Base-by-base conservation (phyloP, 2,888 invertebrate genomes). In the Herminia tarsipennalis region DNA sequence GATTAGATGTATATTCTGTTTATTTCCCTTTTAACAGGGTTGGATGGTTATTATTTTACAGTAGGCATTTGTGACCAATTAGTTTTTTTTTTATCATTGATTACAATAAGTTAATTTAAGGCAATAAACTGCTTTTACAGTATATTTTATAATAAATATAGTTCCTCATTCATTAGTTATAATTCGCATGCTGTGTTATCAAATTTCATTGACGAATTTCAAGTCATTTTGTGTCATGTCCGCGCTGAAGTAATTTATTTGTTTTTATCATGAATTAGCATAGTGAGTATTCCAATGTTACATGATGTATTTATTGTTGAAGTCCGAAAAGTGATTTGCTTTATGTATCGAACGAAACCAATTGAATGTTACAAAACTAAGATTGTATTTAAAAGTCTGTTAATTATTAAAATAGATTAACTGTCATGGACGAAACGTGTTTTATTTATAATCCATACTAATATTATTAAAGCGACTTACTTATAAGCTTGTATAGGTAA, bases 301-400 rank as follows among this genome's bases (percentile, higher is more conserved):
- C 70, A 61, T 66, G 70, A 75, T 82, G 81, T 88, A 87, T 88
- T 87, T 86, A 85, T 87, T 84, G 83, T 83, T 88, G 69, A 71
- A 83, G 77, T 78, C 72, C 73, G 62, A 76, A 59, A 76, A 79
- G 78, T 81, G 81, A 73, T 78, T 81, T 78, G 75, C 78, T 81
- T 76, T 72, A 67, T 76, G 76, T 82, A 76, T 76, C 65, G 68
- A 73, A 73, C 64, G 67, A 81, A 78, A 81, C 78, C 78, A 78
- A 76, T 81, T 82, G 68, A 81, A 84, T 86, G 87, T 85, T 88
- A 81, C 75, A 70, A 69, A 74, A 74, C 73, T 79, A 84, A 83
- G 76, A 86, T 81, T 82, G 88, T 90, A 86, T 89, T 87, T 85
- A 83, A 81, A 83, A 89, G 88, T 90, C 88, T 91, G 89, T 90